Conservation (phyloP, 2,113 vertebrate genomes). For the Anhinga anhinga region DNA sequence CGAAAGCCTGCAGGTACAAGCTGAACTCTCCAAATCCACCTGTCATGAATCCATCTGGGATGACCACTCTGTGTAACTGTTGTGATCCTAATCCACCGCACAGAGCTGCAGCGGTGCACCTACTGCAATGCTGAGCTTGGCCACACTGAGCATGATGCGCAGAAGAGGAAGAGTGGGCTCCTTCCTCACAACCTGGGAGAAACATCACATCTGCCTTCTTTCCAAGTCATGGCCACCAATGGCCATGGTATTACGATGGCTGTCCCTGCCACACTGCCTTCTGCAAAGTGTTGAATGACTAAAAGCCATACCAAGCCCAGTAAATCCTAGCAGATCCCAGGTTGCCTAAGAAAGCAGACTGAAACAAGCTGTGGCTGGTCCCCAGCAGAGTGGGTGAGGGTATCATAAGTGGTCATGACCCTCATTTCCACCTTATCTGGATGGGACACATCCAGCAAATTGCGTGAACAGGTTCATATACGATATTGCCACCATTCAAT, state of each 20-base stretch:
- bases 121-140: background rate
- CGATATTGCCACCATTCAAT: background rate
- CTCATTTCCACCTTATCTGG: background rate
- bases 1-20: background rate
- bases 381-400: background rate
- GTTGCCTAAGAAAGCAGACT: background rate
- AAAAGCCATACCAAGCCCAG: background rate
- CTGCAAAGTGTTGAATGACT: background rate
- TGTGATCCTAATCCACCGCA: background rate
- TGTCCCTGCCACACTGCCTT: background rate
- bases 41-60: background rate
- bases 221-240: background rate
- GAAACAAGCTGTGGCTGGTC: background rate
- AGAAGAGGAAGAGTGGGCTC: accelerated
- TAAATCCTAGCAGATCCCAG: background rate
- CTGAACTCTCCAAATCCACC: background rate
- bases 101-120: background rate
- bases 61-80: background rate
- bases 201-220: background rate
- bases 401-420: background rate
- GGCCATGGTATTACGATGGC: background rate
- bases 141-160: background rate
- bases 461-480: background rate
- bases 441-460: background rate
- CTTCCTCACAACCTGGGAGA: background rate